Base-by-base conservation (phyloP, 2,888 invertebrate genomes). In the Eretmocerus hayati region DNA sequence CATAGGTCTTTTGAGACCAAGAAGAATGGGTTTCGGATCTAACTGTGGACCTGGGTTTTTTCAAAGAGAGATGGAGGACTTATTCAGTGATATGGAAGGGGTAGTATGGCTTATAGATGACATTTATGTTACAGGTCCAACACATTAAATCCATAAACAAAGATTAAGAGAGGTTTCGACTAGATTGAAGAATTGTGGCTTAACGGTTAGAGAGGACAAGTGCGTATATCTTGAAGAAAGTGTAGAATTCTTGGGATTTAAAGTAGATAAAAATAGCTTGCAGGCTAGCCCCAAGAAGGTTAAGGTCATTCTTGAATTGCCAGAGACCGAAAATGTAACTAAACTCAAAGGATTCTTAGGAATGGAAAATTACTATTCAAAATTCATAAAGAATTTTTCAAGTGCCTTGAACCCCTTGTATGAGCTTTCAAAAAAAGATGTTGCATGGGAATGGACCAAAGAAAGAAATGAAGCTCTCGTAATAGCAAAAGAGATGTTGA, bases 311-410 rank as follows among this genome's bases (percentile, higher is more conserved):
- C 2, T 50, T 4, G 50, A 55, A 4, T 54, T 57, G 6, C 57
- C 54, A 19, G 32, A 18, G 33, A 60, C 60, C n/a, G 41, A 39
- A 16, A 50, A 58, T 50, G 45, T 46, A 2, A 48, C 53, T 31
- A 44, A 57, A 41, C 40, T 61, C 18, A 52, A 51, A 37, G 55
- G 58, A 40, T 60, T 61, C 48, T 43, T 58, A 6, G 62, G 62
- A 9, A 32, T 59, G 26, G 47, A 62, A 18, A 65, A 64, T 48
- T 69, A 64, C 52, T 67, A 66, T 48, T 52, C 60, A 3, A 58
- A 57, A 46, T 68, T 67, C 48, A 46, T 67, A 4, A 46, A 37
- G 13, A 18, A 60, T 38, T 50, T 61, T 41, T 46, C 62, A 5
- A 32, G 30, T 20, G 55, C 58, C 31, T 51, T 58, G 18, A 50